Conservation (phyloP, 2,113 vertebrate genomes). For the Phasianus colchicus region DNA sequence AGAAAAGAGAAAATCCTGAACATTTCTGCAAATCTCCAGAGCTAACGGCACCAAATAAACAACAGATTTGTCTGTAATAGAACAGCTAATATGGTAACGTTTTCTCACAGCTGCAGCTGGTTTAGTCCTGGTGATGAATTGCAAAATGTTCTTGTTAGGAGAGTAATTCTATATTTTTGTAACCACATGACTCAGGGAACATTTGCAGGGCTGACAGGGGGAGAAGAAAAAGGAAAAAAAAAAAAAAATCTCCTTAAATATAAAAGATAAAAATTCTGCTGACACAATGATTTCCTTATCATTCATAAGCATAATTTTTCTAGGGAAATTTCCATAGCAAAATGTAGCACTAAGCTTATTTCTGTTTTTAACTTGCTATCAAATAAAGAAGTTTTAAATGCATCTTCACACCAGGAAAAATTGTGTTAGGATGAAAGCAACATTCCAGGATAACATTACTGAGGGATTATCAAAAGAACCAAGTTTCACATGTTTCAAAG, state of each 20-base stretch:
- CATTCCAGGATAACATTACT: background rate
- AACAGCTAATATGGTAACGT: slow-evolving; percentile 45
- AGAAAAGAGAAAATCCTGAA: background rate
- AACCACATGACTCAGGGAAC: slow-evolving; percentile 39
- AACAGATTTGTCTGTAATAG: slow-evolving; percentile 42
- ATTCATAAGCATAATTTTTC: slow-evolving; percentile 13
- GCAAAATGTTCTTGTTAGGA: slow-evolving; percentile 56
- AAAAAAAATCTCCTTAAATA: background rate
- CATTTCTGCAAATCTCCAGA: slow-evolving; percentile 16
- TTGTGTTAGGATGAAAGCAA: background rate
- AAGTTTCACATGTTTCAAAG: background rate
- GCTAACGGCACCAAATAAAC: slow-evolving; percentile 60
- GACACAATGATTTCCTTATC: slow-evolving; percentile 8
- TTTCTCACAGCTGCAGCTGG: slow-evolving; percentile 54
- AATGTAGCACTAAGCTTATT: background rate
- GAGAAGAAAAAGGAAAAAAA: background rate
- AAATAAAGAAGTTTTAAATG: background rate
- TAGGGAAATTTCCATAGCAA: background rate
- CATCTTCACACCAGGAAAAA: background rate
- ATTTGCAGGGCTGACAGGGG: slow-evolving; percentile 38
- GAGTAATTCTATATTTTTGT: slow-evolving; percentile 43
- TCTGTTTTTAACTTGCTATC: background rate
- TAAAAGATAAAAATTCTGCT: background rate
- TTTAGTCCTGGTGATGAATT: slow-evolving; percentile 57
- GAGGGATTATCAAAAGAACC: background rate